phyloP scores from a whole-genome alignment of 2,888 invertebrate species.

The Dasysyrphus tricinctus region DNA sequence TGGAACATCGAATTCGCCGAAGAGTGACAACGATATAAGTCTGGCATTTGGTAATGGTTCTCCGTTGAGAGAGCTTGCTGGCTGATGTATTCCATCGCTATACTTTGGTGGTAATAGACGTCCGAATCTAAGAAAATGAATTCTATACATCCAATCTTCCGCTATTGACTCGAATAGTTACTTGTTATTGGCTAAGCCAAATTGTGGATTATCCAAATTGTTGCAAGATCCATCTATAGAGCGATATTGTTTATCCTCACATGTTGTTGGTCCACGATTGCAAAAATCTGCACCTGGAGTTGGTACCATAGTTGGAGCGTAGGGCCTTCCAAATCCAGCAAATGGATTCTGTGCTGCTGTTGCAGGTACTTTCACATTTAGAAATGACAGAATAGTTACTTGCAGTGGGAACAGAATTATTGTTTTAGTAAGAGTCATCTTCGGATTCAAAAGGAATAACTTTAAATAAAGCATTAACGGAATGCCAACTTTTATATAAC shows the following conservation, averaged over 20 bases:
- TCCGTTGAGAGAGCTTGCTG: conserved; percentile 87
- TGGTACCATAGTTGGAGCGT: conserved; percentile 77
- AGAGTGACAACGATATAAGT: conserved; percentile 87
- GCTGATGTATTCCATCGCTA: conserved; percentile 85
- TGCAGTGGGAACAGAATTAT: conserved; percentile 34
- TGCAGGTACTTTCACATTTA: conserved; percentile 54
- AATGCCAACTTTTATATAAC: background rate
- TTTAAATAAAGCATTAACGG: background rate
- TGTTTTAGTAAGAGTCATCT: background rate
- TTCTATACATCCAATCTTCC: background rate
- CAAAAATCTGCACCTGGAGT: conserved; percentile 78
- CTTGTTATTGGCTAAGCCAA: conserved; percentile 91
- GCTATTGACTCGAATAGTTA: conserved; percentile 32
- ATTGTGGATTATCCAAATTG: conserved; percentile 91
- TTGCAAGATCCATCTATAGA: conserved; percentile 97
- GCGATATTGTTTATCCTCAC: conserved; percentile 85
- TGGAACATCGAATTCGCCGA: conserved; percentile 88
- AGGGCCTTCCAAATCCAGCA: conserved; percentile 57
- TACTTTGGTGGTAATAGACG: conserved; percentile 84
- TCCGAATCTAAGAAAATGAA: conserved; percentile 80
- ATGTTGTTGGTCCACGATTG: conserved; percentile 79
- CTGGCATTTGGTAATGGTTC: conserved; percentile 88
- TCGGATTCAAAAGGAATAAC: too few species aligned
- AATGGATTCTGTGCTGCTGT: conserved; percentile 78
- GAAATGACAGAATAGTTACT: background rate